Conservation (phyloP, 2,888 invertebrate genomes). For the Hypercompe scribonia region DNA sequence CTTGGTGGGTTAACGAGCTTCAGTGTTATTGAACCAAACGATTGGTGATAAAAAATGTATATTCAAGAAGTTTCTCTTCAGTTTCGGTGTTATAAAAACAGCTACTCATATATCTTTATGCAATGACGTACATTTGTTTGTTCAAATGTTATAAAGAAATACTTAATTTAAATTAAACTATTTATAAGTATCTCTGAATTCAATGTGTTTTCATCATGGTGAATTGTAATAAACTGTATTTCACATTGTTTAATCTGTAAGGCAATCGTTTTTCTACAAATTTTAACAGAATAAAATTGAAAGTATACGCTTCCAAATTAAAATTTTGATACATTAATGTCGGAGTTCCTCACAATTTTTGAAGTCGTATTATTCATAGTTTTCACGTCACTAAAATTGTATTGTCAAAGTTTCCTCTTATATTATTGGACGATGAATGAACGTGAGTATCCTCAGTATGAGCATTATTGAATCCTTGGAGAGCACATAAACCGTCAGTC, state of each 20-base stretch:
- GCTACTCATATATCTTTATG: neutral
- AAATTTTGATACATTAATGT: neutral
- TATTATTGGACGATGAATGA: neutral
- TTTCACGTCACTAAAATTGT: neutral
- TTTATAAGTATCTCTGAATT: neutral
- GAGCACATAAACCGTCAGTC: no score
- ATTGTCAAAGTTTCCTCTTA: neutral
- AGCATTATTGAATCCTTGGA: no score
- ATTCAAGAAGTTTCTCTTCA: neutral
- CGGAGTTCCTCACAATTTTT: no score
- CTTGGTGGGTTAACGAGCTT: slow-evolving; percentile 32
- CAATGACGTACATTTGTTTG: neutral
- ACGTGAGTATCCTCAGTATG: neutral
- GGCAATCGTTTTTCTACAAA: neutral
- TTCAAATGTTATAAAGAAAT: neutral
- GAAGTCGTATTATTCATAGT: neutral
- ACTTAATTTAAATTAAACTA: neutral
- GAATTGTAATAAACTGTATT: neutral
- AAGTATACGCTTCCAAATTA: no score
- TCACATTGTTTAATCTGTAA: neutral
- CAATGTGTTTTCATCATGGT: neutral
- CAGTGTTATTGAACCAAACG: slow-evolving; percentile 3
- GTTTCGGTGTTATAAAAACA: neutral
- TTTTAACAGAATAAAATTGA: neutral
- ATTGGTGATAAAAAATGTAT: slow-evolving; percentile 6